Conservation (phyloP, 23 tunicate species). For the Ascidia mentula region DNA sequence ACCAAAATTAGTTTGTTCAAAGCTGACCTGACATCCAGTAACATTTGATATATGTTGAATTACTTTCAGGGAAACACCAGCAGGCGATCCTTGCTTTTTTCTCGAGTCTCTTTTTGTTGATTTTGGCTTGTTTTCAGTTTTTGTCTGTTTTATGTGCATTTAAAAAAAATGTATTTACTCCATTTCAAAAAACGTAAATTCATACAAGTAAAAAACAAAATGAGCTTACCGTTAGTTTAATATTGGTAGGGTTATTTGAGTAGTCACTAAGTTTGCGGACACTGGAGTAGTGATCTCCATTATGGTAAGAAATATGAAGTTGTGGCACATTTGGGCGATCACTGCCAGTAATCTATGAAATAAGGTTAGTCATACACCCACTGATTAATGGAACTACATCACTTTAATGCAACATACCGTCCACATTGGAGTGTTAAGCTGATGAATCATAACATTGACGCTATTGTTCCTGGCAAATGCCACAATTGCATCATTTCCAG, state of each 20-base stretch:
- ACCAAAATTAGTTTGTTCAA: neutral
- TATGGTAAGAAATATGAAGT: constrained; percentile 75
- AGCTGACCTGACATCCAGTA: constrained; percentile 42
- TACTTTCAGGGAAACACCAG: neutral
- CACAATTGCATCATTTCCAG: constrained; percentile 84
- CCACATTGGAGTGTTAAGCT: constrained; percentile 70
- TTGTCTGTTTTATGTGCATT: constrained; percentile 15
- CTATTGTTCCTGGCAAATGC: constrained; percentile 63
- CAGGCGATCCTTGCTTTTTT: constrained; percentile 31
- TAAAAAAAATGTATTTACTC: neutral
- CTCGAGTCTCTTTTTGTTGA: constrained; percentile 21
- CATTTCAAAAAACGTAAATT: neutral
- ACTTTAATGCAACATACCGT: constrained; percentile 35
- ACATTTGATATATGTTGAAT: constrained; percentile 31
- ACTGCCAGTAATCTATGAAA: constrained; percentile 1
- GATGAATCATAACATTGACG: constrained; percentile 74
- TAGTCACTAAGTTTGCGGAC: constrained; percentile 49
- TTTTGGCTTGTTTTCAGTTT: constrained; percentile 24
- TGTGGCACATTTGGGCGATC: constrained; percentile 20
- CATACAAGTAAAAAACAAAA: constrained; percentile 3
- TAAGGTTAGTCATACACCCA: neutral
- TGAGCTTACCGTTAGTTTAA: neutral
- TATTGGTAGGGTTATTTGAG: constrained; percentile 25
- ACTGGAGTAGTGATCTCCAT: constrained; percentile 79
- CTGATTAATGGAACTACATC: neutral